A percentile compares a stretch with the other conserved stretches of the same genome.
phyloP scores from a whole-genome alignment of 2,797 vertebrate genomes.

The Carcharodon carcharias region DNA sequence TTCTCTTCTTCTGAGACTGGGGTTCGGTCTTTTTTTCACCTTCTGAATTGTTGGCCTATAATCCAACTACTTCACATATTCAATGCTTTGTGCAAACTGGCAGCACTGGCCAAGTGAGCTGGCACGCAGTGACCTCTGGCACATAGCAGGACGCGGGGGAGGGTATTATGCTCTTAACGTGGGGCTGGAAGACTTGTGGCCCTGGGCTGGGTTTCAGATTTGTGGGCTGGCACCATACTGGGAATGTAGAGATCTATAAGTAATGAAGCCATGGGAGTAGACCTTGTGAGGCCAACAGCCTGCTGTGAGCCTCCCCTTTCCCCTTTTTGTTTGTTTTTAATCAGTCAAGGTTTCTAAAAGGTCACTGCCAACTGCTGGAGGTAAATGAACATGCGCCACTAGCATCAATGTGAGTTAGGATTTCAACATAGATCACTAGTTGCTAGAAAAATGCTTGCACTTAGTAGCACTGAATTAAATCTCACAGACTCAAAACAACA shows the following conservation, averaged over 20 bases:
- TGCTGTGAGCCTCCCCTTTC: constrained; percentile 41
- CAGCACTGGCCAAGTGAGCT: constrained; percentile 38
- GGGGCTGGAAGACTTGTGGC: constrained; percentile 36
- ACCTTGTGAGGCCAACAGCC: constrained; percentile 44
- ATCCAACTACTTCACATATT: constrained; percentile 37
- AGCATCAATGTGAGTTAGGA: neutral
- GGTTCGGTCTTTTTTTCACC: constrained; percentile 22
- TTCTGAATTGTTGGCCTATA: constrained; percentile 32
- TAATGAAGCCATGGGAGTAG: constrained; percentile 48
- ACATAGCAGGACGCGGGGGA: constrained; percentile 32
- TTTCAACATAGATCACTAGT: neutral
- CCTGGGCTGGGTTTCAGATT: constrained; percentile 36
- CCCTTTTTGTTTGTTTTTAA: constrained; percentile 42
- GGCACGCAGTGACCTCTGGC: constrained; percentile 45
- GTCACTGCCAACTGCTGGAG: constrained; percentile 40
- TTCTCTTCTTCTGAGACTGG: neutral
- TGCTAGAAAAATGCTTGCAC: constrained; percentile 9
- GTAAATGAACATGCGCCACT: constrained; percentile 20
- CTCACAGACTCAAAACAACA: neutral
- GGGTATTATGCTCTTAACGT: neutral
- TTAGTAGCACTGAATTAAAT: constrained; percentile 1
- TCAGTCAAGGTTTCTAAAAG: constrained; percentile 44
- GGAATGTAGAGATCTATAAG: constrained; percentile 45
- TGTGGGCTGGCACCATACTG: constrained; percentile 44
- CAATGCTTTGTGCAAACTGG: constrained; percentile 42